Percentiles rank a stretch among this genome's conserved stretches.
These are phyloP conservation scores for Petrolisthes cinctipes DNA, from an alignment of 2,888 invertebrate genomes.

Conservation along the genomic window DNA sequence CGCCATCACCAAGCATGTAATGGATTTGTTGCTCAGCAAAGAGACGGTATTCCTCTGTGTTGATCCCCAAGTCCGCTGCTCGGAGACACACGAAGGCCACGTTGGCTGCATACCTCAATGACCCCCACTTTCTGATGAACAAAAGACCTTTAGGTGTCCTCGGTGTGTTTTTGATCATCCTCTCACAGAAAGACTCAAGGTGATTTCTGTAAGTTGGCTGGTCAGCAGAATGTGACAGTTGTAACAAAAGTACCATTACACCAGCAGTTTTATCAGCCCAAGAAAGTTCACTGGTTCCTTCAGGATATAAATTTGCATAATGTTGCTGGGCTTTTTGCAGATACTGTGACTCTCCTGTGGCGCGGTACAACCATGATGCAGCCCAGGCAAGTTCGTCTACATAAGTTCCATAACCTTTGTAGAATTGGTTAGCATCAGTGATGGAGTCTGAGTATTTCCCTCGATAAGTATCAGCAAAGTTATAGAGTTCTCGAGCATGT, in stretches of 20 bases:
- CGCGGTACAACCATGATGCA: slow-evolving; percentile 74
- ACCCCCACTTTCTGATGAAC: slow-evolving; percentile 74
- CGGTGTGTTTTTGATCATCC: slow-evolving; percentile 67
- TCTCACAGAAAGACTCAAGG: slow-evolving; percentile 72
- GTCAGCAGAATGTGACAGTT: slow-evolving; percentile 69
- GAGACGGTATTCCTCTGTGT: slow-evolving; percentile 70
- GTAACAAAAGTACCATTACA: slow-evolving; percentile 72
- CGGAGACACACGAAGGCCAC: slow-evolving; percentile 74
- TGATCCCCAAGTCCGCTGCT: slow-evolving; percentile 68
- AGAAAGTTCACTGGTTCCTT: slow-evolving; percentile 71
- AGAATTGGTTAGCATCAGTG: slow-evolving; percentile 64
- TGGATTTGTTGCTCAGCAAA: slow-evolving; percentile 74
- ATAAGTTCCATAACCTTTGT: slow-evolving; percentile 68
- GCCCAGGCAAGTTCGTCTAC: slow-evolving; percentile 76
- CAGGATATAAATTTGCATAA: slow-evolving; percentile 7
- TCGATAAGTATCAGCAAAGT: slow-evolving; percentile 65
- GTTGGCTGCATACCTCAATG: slow-evolving; percentile 74
- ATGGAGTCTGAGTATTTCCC: slow-evolving; percentile 65
- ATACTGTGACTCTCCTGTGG: slow-evolving; percentile 72
- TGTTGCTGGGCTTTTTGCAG: slow-evolving; percentile 71
- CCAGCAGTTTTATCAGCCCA: slow-evolving; percentile 75
- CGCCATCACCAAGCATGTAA: slow-evolving; percentile 74
- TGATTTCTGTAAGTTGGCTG: slow-evolving; percentile 69
- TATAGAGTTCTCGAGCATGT: slow-evolving; percentile 66
- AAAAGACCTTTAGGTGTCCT: slow-evolving; percentile 74